A percentile compares a stretch with the other conserved stretches of the same genome.
Conservation (phyloP, 2,113 vertebrate species). For the Circaetus cinerascens region DNA sequence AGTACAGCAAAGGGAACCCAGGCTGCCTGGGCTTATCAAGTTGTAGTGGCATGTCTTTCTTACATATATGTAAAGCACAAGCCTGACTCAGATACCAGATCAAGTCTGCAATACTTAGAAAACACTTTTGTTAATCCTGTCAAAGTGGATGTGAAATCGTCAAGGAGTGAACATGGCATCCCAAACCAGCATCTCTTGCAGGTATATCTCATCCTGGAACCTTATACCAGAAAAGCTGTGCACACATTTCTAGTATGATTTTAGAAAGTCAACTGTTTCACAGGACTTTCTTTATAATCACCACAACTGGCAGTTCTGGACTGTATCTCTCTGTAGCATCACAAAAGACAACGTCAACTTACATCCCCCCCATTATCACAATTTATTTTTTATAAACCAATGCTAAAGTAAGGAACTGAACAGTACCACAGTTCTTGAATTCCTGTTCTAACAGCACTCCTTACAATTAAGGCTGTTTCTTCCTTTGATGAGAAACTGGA, state of each 20-base stretch:
- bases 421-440: not conserved
- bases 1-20: not conserved
- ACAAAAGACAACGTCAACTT: not conserved
- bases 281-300: not conserved
- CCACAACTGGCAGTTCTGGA: not conserved
- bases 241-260: not conserved
- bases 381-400: not conserved
- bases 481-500: not conserved
- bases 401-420: not conserved
- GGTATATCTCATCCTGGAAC: not conserved
- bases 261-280: not conserved
- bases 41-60: not conserved
- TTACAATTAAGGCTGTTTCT: not conserved
- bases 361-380: not conserved
- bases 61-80: not conserved
- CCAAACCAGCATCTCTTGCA: not conserved
- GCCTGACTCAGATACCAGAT: not conserved
- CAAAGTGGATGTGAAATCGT: not conserved
- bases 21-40: not conserved
- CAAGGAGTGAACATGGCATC: not conserved
- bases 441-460: not conserved
- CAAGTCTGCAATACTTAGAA: not conserved
- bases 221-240: not conserved
- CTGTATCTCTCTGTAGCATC: not conserved
- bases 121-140: not conserved